Base-by-base conservation (phyloP, 2,113 vertebrate species). In the Hippocampus comes region DNA sequence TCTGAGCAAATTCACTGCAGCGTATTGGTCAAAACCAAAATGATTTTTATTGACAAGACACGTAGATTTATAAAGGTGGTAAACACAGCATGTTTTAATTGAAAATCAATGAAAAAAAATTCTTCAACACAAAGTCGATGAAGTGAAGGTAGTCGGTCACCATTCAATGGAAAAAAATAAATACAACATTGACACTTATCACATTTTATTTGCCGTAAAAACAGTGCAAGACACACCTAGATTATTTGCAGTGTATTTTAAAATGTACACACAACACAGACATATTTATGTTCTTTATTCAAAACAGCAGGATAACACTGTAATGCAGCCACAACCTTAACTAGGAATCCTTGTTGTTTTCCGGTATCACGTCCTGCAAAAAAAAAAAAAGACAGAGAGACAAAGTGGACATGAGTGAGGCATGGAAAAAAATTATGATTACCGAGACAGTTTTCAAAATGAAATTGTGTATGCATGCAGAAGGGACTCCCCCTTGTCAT, bases 311-410 rank as follows among this genome's bases (percentile, higher is more conserved):
- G 17, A 55, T 70, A 23, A 34, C 20, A 1, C 1, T 42, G 5
- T 1, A 63, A 23, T 9, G 42, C 9, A 14, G 75, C 48, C 18
- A 4, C 21, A n/a, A 12, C 38, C 9, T 21, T 10, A 46, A 4
- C 20, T 48, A 17, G 0, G 42, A 69, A 34, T 67, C 42, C 14
- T 53, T 20, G 51, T 14, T 42, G 41, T 67, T 56, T 74, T 42
- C 48, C 72, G 65, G 12, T 53, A 1, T 5, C 1, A 48, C 34
- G 68, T 65, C 77, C 89, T 90, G 85, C 63, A 86, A 79, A 21
- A 3, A 67, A 67, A 86, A 79, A 21, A 3, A 67, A 67, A 38
- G 68, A 46, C n/a, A 76, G 5, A 73, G 6, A 71, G 17, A 61
- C 11, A 59, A 2, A 30, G 59, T 34, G 6, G 11, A 51, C 67